Evolutionary conservation across 1,140 invertebrate genomes (phyloP), one percentile per base, ranked within the genome.

Genomic region (Drosophila simulans): DNA sequence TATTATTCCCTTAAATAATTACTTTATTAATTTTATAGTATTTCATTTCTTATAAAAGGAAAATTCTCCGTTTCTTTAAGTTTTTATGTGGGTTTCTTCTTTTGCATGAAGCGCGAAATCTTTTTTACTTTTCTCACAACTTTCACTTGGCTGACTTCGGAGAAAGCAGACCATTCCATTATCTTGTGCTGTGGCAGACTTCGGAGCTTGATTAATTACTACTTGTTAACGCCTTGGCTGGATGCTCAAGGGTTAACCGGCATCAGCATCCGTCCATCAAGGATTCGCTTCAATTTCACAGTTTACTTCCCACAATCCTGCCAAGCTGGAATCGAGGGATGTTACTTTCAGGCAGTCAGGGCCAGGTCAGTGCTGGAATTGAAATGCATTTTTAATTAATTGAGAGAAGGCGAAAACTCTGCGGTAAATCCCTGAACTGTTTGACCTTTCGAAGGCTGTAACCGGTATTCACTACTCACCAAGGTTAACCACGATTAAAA

Each of bases 301-400:
- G 64, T 53, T 68, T 68, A 68, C 64, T 68, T 65, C 31, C 60
- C 64, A 20, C 60, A 68, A 15, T 64, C 58, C 63, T 31, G 31
- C 20, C 46, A 20, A 37, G 22, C 52, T 57, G 27, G 11, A 4
- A 15, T 40, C 15, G 5, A 3, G 10, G 42, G 42, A 46, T 20
- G 59, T 45, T 45, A 52, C 64, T 56, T 56, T 46, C 35, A 51
- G 17, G 48, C 64, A 35, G 64, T 35, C 51, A 56, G 40, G 64
- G 34, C 43, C 65, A 42, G 35, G 42, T 22, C 52, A 48, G 40
- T 12, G 42, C 42, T 51, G 64, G 37, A 68, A 59, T 52, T 42
- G 60, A 65, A 69, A 70, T 70, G 66, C 66, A 70, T 70, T 70
- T 49, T 69, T 57, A 70, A 70, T 70, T 57, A 70, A 57, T 70